These are phyloP conservation scores for Muraenolepis orangiensis DNA, from an alignment of 2,797 vertebrate species.

Conservation along the genomic window DNA sequence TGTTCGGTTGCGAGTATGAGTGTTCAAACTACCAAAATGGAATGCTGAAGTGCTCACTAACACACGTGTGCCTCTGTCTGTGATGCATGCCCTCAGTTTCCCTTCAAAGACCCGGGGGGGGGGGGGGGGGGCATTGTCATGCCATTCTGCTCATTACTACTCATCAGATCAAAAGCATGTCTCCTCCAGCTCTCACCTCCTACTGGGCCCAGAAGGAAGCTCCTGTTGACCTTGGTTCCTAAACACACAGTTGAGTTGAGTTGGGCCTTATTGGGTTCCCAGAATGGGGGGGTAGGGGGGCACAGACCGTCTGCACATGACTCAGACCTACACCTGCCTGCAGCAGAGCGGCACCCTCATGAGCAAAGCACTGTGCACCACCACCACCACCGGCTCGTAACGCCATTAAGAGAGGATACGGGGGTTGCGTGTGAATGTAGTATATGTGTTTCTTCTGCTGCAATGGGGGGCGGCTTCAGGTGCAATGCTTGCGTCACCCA, in stretches of 20 bases:
- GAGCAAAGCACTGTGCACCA: background rate
- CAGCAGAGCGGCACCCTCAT: too few species aligned
- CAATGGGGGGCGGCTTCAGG: background rate
- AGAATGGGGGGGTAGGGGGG: background rate
- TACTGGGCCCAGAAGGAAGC: constrained; percentile 29
- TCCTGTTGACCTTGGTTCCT: constrained; percentile 20
- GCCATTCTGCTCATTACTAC: constrained; percentile 57
- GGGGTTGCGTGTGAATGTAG: background rate
- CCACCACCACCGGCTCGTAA: constrained; percentile 12
- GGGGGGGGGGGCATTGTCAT: constrained; percentile 8
- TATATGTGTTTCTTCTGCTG: background rate
- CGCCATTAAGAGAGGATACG: background rate
- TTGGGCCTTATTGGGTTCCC: too few species aligned
- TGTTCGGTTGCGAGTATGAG: background rate
- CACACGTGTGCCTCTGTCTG: background rate
- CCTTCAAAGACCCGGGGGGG: constrained; percentile 31
- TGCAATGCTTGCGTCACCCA: background rate
- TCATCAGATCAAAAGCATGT: constrained; percentile 62
- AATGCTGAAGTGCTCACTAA: background rate
- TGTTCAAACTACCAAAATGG: background rate
- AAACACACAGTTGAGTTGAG: background rate
- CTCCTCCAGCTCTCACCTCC: background rate
- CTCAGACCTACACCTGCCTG: background rate
- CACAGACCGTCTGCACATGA: constrained; percentile 2
- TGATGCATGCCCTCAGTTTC: constrained; percentile 1